phyloP scores from a whole-genome alignment of 2,888 invertebrate genomes.

The Anagyrus pseudococci region DNA sequence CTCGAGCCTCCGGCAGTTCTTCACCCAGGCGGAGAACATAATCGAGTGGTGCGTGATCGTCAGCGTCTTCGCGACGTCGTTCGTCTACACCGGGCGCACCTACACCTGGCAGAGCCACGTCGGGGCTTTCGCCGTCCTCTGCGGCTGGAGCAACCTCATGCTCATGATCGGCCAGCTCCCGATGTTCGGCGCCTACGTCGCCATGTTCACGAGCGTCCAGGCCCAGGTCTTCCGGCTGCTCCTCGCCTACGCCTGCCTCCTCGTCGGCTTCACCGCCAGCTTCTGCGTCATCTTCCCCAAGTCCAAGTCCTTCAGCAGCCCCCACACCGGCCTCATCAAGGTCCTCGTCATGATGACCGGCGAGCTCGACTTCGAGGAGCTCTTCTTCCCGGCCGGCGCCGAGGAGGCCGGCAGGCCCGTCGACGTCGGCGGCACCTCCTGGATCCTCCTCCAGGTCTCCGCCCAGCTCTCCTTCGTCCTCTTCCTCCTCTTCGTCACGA shows the following conservation, averaged over 20 bases:
- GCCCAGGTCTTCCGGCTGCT: slow-evolving; percentile 87
- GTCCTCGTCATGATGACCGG: slow-evolving; percentile 86
- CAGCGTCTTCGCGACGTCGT: slow-evolving; percentile 84
- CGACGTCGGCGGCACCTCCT: slow-evolving; percentile 50
- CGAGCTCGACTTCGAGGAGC: slow-evolving; percentile 78
- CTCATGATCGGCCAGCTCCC: slow-evolving; percentile 89
- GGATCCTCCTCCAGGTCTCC: slow-evolving; percentile 77
- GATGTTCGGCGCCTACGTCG: slow-evolving; percentile 87
- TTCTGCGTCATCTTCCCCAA: slow-evolving; percentile 88
- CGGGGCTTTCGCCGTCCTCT: slow-evolving; percentile 83
- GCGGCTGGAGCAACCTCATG: slow-evolving; percentile 91
- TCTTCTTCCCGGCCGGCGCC: slow-evolving; percentile 66
- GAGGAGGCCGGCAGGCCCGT: slow-evolving; percentile 73
- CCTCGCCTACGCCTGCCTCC: slow-evolving; percentile 82
- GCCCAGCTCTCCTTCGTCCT: slow-evolving; percentile 83
- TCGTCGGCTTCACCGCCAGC: slow-evolving; percentile 86
- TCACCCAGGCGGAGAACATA: slow-evolving; percentile 83
- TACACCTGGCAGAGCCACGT: slow-evolving; percentile 88
- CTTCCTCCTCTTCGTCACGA: slow-evolving; percentile 83
- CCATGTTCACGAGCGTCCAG: slow-evolving; percentile 88
- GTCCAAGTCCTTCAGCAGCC: slow-evolving; percentile 82
- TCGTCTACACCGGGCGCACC: slow-evolving; percentile 77
- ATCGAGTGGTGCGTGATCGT: slow-evolving; percentile 88
- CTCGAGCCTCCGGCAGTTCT: slow-evolving; percentile 80
- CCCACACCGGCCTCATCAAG: slow-evolving; percentile 83